phyloP scores from a whole-genome alignment of 2,888 invertebrate species.

The Agonopterix arenella region DNA sequence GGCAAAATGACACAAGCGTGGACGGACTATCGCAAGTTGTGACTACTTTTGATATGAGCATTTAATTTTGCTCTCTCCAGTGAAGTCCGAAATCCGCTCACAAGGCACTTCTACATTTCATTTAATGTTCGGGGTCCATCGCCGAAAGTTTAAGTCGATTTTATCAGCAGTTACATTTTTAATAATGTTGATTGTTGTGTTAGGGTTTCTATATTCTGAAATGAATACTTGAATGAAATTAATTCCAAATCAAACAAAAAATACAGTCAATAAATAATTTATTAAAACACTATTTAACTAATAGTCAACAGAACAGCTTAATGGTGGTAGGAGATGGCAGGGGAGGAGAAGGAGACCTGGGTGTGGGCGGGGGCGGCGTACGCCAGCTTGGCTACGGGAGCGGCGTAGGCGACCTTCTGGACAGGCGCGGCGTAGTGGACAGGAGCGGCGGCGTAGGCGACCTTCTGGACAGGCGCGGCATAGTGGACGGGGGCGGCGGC shows the following conservation, averaged over 20 bases:
- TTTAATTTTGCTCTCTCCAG: too few species aligned
- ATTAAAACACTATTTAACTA: conserved; percentile 14
- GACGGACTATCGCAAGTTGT: too few species aligned
- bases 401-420: conserved; percentile 26
- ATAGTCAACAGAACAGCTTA: conserved; percentile 23
- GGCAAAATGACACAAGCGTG: too few species aligned
- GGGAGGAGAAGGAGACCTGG: conserved; percentile 40
- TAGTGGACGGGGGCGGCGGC: conserved; percentile 25
- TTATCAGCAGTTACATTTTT: too few species aligned
- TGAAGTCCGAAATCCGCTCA: too few species aligned
- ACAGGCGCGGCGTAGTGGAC: conserved; percentile 34
- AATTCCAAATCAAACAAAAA: conserved; percentile 1
- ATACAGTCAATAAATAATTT: conserved; percentile 33
- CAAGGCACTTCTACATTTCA: background rate
- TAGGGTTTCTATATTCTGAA: too few species aligned
- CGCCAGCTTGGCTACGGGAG: conserved; percentile 12
- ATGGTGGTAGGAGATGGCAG: conserved; percentile 58
- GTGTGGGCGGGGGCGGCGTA: conserved; percentile 22
- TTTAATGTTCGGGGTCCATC: too few species aligned
- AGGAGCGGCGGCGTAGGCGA: conserved; percentile 22
- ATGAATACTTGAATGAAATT: background rate
- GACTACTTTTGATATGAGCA: too few species aligned
- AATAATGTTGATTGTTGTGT: too few species aligned
- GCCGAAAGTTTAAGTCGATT: too few species aligned
- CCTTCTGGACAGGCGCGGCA: conserved; percentile 32